Evolutionary conservation across 2,888 invertebrate species (phyloP).

Genomic region (Netelia inedita): DNA sequence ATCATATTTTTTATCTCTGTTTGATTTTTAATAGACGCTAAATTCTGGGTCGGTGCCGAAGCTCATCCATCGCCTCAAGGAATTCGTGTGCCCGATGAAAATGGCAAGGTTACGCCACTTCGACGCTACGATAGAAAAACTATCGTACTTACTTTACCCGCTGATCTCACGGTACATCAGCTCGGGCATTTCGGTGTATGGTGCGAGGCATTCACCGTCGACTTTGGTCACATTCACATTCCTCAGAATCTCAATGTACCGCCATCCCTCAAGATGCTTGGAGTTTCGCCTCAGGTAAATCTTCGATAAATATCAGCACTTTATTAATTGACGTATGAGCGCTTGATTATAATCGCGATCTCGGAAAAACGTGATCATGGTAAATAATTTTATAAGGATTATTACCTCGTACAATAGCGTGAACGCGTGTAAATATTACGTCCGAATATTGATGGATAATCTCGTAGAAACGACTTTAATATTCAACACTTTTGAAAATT

Average conservation of each 20-base stretch:
- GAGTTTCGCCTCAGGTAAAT: constrained; percentile 96
- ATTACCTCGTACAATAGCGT: too few species aligned
- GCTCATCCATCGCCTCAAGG: constrained; percentile 93
- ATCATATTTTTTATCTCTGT: too few species aligned
- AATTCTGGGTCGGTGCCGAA: constrained; percentile 97
- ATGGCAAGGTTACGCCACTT: constrained; percentile 93
- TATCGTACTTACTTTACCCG: constrained; percentile 95
- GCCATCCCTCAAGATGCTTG: constrained; percentile 96
- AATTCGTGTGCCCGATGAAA: constrained; percentile 95
- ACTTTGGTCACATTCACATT: constrained; percentile 95
- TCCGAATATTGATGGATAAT: too few species aligned
- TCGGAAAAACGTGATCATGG: too few species aligned
- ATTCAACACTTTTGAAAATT: too few species aligned
- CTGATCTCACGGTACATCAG: constrained; percentile 95
- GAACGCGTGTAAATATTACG: too few species aligned
- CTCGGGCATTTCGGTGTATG: constrained; percentile 97
- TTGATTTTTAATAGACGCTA: constrained; percentile 89
- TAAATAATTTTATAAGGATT: too few species aligned
- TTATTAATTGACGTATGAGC: neutral
- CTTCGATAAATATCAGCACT: neutral
- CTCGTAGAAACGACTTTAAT: too few species aligned
- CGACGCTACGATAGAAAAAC: constrained; percentile 94
- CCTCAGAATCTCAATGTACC: constrained; percentile 93
- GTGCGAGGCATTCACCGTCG: constrained; percentile 97
- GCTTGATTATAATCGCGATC: too few species aligned